A percentile compares a stretch with the other conserved stretches of the same genome.
phyloP scores from a whole-genome alignment of 2,113 vertebrate species.

The Myotis davidii region DNA sequence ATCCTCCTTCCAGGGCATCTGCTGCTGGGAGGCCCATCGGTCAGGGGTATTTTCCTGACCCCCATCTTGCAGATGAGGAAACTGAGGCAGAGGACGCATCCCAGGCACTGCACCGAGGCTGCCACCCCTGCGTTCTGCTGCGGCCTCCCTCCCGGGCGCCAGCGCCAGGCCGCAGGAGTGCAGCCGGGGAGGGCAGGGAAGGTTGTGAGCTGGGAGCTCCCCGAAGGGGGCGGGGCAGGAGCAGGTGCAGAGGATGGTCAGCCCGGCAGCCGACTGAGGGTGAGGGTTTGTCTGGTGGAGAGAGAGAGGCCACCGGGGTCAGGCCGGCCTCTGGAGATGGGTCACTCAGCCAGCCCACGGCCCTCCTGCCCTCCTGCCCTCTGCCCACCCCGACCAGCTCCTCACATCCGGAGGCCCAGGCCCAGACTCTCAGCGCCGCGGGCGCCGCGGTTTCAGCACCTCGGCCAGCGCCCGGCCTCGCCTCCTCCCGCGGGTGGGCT shows the following conservation, averaged over 20 bases:
- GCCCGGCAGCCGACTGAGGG: neutral
- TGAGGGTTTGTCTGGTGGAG: neutral
- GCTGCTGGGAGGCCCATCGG: neutral
- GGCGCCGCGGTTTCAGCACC: constrained; percentile 16
- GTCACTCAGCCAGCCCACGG: neutral
- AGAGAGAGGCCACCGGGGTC: no score
- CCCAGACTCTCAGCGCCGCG: fast-evolving
- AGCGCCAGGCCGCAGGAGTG: neutral
- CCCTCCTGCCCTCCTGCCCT: neutral
- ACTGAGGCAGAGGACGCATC: neutral
- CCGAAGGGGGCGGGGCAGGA: neutral
- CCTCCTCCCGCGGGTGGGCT: fast-evolving
- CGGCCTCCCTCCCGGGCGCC: no score
- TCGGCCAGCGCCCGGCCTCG: constrained; percentile 4
- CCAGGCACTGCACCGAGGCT: neutral
- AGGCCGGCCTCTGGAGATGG: fast-evolving
- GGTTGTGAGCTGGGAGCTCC: neutral
- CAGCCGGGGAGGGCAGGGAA: fast-evolving
- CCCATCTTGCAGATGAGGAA: neutral
- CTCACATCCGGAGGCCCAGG: neutral
- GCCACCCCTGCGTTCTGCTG: no score
- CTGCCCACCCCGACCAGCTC: neutral
- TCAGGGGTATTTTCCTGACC: no score
- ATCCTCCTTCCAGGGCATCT: fast-evolving
- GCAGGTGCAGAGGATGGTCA: neutral